phyloP scores from a whole-genome alignment of 2,113 vertebrate species.

The Dunckerocampus dactyliophorus region DNA sequence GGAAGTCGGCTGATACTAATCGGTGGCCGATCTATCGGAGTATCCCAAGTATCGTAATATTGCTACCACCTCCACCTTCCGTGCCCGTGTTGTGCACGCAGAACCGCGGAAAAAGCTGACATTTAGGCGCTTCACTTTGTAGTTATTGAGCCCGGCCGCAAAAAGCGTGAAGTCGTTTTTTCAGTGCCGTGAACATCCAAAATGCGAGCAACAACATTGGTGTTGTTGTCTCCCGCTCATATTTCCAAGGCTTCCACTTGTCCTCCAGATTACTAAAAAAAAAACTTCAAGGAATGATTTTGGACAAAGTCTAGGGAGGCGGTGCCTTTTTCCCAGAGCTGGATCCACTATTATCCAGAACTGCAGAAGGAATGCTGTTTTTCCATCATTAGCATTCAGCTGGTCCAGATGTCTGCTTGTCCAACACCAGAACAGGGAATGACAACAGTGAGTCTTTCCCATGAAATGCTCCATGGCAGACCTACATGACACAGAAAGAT shows the following conservation, averaged over 20 bases:
- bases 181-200: too few species aligned
- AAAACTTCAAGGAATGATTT: constrained; percentile 19
- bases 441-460: neutral
- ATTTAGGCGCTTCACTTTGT: too few species aligned
- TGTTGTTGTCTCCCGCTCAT: neutral
- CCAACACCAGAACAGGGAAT: too few species aligned
- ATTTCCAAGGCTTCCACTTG: constrained; percentile 23
- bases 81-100: too few species aligned
- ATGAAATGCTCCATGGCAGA: neutral
- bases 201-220: too few species aligned
- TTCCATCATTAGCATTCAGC: neutral
- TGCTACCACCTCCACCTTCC: too few species aligned
- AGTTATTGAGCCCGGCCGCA: too few species aligned
- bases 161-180: too few species aligned
- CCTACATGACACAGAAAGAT: neutral
- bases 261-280: constrained; percentile 35
- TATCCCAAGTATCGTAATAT: too few species aligned
- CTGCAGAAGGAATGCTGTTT: constrained; percentile 16
- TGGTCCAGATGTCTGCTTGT: constrained; percentile 55
- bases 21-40: too few species aligned
- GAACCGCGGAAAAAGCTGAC: too few species aligned
- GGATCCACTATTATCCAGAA: constrained; percentile 27
- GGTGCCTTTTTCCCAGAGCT: constrained; percentile 40
- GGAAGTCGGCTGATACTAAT: too few species aligned
- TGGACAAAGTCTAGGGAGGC: constrained; percentile 23